These are phyloP conservation scores for Cydia fagiglandana DNA, from an alignment of 1,140 invertebrate genomes.

Conservation along the genomic window DNA sequence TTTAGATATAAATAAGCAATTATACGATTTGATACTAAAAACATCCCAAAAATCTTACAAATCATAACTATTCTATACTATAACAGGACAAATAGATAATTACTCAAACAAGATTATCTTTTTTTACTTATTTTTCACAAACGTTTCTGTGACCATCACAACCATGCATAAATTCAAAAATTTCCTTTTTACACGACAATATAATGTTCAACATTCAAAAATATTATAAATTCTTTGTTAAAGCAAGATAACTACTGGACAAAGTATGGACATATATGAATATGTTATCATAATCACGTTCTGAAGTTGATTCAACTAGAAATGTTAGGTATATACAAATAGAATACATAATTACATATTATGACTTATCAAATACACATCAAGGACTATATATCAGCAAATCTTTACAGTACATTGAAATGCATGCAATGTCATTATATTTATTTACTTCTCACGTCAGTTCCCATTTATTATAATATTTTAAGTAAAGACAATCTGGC, in stretches of 20 bases:
- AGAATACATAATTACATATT: conserved; percentile 15
- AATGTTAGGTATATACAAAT: conserved; percentile 11
- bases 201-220: conserved; percentile 26
- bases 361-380: not conserved
- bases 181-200: conserved; percentile 37
- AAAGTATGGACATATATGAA: conserved; percentile 14
- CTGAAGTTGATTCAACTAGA: not conserved
- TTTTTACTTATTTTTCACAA: conserved; percentile 21
- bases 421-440: not conserved
- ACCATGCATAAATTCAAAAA: conserved; percentile 66
- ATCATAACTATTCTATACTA: conserved; percentile 3
- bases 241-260: conserved; percentile 20
- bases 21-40: not conserved
- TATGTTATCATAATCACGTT: conserved; percentile 35
- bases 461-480: not conserved
- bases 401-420: conserved; percentile 8
- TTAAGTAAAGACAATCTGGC: not conserved
- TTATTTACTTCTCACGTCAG: not conserved
- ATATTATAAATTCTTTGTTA: conserved; percentile 28
- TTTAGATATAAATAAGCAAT: not conserved
- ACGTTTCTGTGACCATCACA: conserved; percentile 50
- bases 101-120: not conserved
- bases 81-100: conserved; percentile 36
- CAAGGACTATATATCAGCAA: conserved; percentile 1
- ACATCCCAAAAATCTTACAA: conserved; percentile 1